phyloP scores from a whole-genome alignment of 2,888 invertebrate species.

The Chaetogeoica ovagalla region DNA sequence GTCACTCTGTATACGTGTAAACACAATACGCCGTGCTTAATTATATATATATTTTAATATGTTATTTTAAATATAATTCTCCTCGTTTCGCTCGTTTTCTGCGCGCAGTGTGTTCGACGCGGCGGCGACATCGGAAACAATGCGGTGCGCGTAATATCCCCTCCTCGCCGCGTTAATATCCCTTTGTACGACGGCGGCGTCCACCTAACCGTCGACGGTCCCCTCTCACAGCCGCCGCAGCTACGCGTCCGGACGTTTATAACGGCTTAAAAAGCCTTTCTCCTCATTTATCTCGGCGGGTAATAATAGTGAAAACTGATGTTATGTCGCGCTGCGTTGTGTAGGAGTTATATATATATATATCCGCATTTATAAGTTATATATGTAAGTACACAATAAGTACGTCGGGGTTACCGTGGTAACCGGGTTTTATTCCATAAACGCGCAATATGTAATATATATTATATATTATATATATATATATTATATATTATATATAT shows the following conservation, averaged over 20 bases:
- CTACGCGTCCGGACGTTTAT: slow-evolving; percentile 5
- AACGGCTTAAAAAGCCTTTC: slow-evolving; percentile 51
- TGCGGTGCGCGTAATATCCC: slow-evolving; percentile 1
- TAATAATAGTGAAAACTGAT: slow-evolving; percentile 52
- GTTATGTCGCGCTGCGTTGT: slow-evolving; percentile 46
- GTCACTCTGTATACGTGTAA: background rate
- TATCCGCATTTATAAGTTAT: background rate
- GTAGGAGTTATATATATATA: slow-evolving; percentile 1
- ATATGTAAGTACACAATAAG: too few relatives aligned
- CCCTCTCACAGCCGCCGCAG: too few relatives aligned
- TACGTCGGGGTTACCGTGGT: slow-evolving; percentile 34
- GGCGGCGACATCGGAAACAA: slow-evolving; percentile 4
- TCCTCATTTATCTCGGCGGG: slow-evolving; percentile 49
- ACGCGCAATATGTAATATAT: background rate
- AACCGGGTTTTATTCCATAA: slow-evolving; percentile 47
- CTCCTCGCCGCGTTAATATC: background rate
- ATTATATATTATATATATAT: background rate
- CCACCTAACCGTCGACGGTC: background rate
- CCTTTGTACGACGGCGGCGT: slow-evolving; percentile 1
- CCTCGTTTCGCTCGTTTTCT: background rate
- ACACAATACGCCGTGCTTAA: background rate
- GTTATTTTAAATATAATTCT: background rate
- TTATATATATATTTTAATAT: background rate
- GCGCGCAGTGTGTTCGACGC: too few relatives aligned
- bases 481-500: too few relatives aligned